A percentile compares a stretch with the other conserved stretches of the same genome.
Evolutionary conservation across 1,140 invertebrate species (phyloP).

Genomic region (Solen grandis): DNA sequence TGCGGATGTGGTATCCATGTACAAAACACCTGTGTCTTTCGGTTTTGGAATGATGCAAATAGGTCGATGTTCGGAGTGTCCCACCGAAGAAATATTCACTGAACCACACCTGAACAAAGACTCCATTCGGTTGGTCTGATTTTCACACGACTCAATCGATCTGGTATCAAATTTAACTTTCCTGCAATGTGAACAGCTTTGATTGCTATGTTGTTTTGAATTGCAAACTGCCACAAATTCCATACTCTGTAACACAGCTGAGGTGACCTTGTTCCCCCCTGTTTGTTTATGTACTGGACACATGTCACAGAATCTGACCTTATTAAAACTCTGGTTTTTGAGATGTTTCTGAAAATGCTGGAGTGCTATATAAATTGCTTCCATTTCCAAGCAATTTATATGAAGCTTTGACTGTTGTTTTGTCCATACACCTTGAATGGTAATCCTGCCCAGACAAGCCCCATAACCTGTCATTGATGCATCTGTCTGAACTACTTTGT

Average conservation of each 20-base stretch:
- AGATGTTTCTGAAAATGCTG: neutral
- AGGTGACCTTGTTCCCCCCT: neutral
- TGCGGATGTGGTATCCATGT: conserved; percentile 30
- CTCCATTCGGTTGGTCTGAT: conserved; percentile 12
- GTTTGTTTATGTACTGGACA: conserved; percentile 27
- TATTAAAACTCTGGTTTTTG: conserved; percentile 6
- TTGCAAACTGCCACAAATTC: conserved; percentile 3
- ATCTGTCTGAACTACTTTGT: neutral
- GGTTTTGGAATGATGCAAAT: conserved; percentile 14
- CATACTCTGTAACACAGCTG: conserved; percentile 9
- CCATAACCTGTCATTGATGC: neutral
- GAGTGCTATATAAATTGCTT: neutral
- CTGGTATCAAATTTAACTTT: neutral
- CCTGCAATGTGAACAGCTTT: neutral
- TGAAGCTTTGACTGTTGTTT: neutral
- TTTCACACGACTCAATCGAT: neutral
- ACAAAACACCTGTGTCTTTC: neutral
- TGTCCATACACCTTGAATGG: neutral
- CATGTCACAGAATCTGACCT: conserved; percentile 17
- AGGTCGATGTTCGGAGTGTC: conserved; percentile 23
- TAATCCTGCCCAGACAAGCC: neutral
- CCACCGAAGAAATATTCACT: conserved; percentile 6
- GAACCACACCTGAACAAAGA: neutral
- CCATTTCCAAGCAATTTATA: neutral
- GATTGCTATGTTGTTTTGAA: neutral